These are phyloP conservation scores for Trichogramma evanescens DNA, from an alignment of 2,888 invertebrate species.

Conservation along the genomic window DNA sequence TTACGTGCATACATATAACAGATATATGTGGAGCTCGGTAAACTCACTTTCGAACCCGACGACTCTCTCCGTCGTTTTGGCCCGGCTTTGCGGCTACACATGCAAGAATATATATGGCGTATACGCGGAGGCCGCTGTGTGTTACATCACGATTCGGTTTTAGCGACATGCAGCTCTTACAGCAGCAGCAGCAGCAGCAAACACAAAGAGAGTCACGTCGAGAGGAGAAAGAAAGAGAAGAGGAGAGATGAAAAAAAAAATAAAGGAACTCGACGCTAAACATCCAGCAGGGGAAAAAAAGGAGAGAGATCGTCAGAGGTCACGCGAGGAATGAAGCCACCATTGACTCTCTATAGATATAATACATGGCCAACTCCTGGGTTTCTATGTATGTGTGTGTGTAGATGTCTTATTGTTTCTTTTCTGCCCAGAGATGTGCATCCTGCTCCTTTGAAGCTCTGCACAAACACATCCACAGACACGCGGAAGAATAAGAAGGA, in stretches of 20 bases:
- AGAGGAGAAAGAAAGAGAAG: not conserved
- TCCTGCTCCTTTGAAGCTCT: no score
- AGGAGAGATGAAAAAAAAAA: not conserved
- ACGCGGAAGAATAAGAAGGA: no score
- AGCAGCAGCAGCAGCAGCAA: no score
- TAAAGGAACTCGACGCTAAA: not conserved
- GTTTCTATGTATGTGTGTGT: not conserved
- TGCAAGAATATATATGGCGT: not conserved
- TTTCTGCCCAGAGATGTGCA: not conserved
- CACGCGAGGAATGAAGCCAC: constrained; percentile 6
- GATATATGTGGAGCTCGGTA: no score
- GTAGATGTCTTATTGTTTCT: not conserved
- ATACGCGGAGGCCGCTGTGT: not conserved
- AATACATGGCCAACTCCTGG: no score
- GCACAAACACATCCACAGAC: no score
- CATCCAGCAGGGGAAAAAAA: no score
- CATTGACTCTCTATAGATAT: no score
- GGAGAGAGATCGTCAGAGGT: constrained; percentile 11
- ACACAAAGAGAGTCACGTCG: constrained; percentile 14
- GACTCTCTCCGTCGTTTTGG: not conserved
- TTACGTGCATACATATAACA: no score
- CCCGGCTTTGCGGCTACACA: no score
- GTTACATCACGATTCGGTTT: constrained; percentile 16
- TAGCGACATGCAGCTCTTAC: not conserved
- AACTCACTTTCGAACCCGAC: constrained; percentile 10